A percentile compares a stretch with the other conserved stretches of the same genome.
Conservation (phyloP, 1,140 invertebrate species). For the Drosophila santomea region DNA sequence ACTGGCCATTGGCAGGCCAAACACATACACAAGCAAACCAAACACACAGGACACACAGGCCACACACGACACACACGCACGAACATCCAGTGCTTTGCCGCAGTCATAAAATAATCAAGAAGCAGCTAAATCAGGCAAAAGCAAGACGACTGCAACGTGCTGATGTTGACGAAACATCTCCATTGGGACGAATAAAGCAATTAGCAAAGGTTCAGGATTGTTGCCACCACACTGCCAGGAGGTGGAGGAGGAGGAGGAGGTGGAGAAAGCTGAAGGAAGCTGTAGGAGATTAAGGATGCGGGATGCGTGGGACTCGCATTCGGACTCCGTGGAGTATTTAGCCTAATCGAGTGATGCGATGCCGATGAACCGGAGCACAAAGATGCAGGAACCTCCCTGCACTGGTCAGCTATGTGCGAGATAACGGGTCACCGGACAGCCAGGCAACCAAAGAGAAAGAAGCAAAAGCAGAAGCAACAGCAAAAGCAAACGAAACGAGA, state of each 20-base stretch:
- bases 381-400: slow-evolving; percentile 44
- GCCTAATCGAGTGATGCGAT: slow-evolving; percentile 63
- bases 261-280: background rate
- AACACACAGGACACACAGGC: slow-evolving; percentile 11
- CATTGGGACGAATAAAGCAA: slow-evolving; percentile 79
- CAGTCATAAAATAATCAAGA: slow-evolving; percentile 83
- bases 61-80: slow-evolving; percentile 24
- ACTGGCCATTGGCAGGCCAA: slow-evolving; percentile 70
- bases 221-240: slow-evolving; percentile 35
- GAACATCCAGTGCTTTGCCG: slow-evolving; percentile 58
- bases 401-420: slow-evolving; percentile 55
- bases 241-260: slow-evolving; percentile 10
- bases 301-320: slow-evolving; percentile 57
- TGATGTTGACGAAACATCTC: slow-evolving; percentile 80
- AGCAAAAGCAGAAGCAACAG: slow-evolving; percentile 36
- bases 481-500: slow-evolving; percentile 57
- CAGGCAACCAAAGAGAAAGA: slow-evolving; percentile 35
- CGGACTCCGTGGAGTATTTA: slow-evolving; percentile 66
- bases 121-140: slow-evolving; percentile 56
- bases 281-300: slow-evolving; percentile 14
- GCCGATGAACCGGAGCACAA: slow-evolving; percentile 39
- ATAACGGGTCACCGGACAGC: slow-evolving; percentile 52
- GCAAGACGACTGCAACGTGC: slow-evolving; percentile 50
- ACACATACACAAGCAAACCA: slow-evolving; percentile 34
- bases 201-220: slow-evolving; percentile 70